Base-by-base conservation (phyloP, 37 sponge, comb jelly and placozoan genomes). In the Halisarca cf. caerulea region DNA sequence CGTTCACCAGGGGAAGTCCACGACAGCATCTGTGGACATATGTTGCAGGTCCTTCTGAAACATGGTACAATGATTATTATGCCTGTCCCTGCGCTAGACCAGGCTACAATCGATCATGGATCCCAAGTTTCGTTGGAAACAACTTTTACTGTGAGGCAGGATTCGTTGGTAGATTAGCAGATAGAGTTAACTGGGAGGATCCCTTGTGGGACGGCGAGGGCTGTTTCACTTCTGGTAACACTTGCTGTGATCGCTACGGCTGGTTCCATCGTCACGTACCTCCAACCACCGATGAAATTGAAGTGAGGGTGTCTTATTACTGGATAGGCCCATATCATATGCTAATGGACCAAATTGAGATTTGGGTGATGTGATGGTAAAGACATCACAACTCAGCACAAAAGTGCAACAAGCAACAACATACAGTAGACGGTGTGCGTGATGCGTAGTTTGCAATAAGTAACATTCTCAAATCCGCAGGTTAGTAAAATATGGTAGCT, bases 141-240 rank as follows among this genome's bases (percentile, higher is more conserved):
- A 37, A 75, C 47, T 75, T 40, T 37, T 75, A 75, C 44, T 75
- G 78, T n/a, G 78, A 75, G 27, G 9, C 41, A 40, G 78, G 78
- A 25, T 41, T 45, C n/a, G 78, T n/a, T 5, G n/a, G 18, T 25
- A n/a, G 15, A 18, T 14, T 37, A 25, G 78, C 37, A 38, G n/a
- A 36, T 38, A 45, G 44, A 45, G 39, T 44, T 25, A 34, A 27
- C 69, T 68, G 69, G 69, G 25, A 75, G 25, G 27, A 75, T n/a
- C 78, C 44, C 44, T n/a, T 75, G 47, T 75, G 78, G 78, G 78
- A 75, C 8, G 78, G 78, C 20, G 44, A 34, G 33, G 78, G 78
- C 25, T 75, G 78, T 44, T 14, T 25, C 27, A 24, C 47, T 40
- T 24, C 78, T n/a, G 51, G 51, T 44, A 75, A 75, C 78, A 75